These are phyloP conservation scores for Nomada hirtipes DNA, from an alignment of 2,888 invertebrate genomes.

Conservation along the genomic window DNA sequence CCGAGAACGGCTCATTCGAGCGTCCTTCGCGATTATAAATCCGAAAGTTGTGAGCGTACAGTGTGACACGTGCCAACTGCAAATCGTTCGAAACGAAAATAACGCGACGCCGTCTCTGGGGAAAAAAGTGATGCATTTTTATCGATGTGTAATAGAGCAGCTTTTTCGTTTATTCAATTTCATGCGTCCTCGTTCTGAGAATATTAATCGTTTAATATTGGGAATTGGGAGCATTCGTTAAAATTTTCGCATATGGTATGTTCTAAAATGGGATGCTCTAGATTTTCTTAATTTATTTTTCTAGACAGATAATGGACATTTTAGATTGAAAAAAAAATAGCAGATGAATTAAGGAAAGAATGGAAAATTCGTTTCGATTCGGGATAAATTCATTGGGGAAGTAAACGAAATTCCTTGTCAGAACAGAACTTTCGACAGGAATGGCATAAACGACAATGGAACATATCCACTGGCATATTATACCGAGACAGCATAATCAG, in stretches of 20 bases:
- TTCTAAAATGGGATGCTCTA: too few species aligned
- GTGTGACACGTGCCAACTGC: conserved; percentile 64
- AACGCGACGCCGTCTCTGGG: conserved; percentile 10
- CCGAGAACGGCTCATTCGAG: conserved; percentile 44
- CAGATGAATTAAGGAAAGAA: too few species aligned
- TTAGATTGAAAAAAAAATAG: not conserved
- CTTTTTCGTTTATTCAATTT: conserved; percentile 41
- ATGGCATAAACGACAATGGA: not conserved
- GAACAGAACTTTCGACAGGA: not conserved
- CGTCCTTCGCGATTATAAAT: conserved; percentile 56
- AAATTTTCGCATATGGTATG: too few species aligned
- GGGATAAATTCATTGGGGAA: too few species aligned
- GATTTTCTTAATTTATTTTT: too few species aligned
- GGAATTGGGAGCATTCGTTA: not conserved
- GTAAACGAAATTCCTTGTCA: not conserved
- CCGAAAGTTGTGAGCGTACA: conserved; percentile 41
- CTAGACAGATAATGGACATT: too few species aligned
- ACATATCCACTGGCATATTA: not conserved
- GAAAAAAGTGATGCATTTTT: conserved; percentile 52
- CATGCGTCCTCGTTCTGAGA: conserved; percentile 33
- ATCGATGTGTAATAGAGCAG: conserved; percentile 33
- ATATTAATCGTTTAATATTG: conserved; percentile 50
- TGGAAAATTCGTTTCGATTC: too few species aligned
- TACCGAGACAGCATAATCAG: conserved; percentile 21
- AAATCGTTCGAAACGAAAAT: conserved; percentile 57